Conservation (phyloP, 2,113 vertebrate genomes). For the Melanocharis versteri region DNA sequence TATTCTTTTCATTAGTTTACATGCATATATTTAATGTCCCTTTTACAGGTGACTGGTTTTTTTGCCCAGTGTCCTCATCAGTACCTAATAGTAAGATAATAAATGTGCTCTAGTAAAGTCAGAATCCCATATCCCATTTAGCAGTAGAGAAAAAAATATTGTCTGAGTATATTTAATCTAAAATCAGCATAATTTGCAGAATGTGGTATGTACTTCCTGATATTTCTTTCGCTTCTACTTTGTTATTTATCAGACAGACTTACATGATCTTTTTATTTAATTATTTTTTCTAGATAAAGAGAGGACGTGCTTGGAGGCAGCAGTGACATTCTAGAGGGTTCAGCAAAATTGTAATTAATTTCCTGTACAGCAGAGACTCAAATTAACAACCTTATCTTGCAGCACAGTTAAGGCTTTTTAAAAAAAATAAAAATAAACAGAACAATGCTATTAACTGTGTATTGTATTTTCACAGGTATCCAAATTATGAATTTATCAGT, state of each 20-base stretch:
- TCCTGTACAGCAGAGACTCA: not conserved
- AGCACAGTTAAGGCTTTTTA: not conserved
- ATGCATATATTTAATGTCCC: not conserved
- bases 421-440: not conserved
- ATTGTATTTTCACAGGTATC: conserved; percentile 79
- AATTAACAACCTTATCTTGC: not conserved
- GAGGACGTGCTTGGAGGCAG: not conserved
- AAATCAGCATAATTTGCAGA: not conserved
- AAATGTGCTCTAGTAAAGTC: not conserved
- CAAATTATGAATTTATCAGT: conserved; percentile 96
- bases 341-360: not conserved
- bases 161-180: not conserved
- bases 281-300: not conserved
- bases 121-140: not conserved
- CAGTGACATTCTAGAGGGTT: not conserved
- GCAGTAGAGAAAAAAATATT: not conserved
- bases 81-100: not conserved
- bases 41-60: not conserved
- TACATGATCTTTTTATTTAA: not conserved
- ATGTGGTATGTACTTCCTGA: not conserved
- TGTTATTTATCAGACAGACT: not conserved
- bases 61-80: not conserved
- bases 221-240: not conserved
- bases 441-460: not conserved
- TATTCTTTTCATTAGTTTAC: not conserved